Evolutionary conservation across 2,888 invertebrate species (phyloP).

Genomic region (Pyrrhia umbra): DNA sequence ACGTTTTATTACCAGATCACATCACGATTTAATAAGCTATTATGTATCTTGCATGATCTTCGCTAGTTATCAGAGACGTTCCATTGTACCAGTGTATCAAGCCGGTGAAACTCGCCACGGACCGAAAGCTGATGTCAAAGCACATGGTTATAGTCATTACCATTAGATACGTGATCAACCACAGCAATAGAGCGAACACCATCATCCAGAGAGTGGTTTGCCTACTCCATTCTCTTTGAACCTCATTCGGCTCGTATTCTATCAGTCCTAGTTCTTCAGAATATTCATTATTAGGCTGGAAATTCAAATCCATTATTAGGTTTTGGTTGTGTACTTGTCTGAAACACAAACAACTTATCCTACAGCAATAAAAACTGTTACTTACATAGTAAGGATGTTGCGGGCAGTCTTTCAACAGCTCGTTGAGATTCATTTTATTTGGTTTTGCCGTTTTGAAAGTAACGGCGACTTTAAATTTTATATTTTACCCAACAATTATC

Average conservation of each 20-base stretch:
- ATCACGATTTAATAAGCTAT: conserved; percentile 31
- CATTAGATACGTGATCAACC: conserved; percentile 70
- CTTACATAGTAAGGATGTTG: conserved; percentile 51
- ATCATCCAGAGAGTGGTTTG: conserved; percentile 71
- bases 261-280: conserved; percentile 54
- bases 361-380: neutral
- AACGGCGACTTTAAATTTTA: conserved; percentile 14
- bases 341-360: too few relatives aligned
- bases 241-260: conserved; percentile 34
- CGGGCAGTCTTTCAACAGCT: conserved; percentile 33
- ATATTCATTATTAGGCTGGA: conserved; percentile 50
- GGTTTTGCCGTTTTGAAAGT: conserved; percentile 7
- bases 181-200: conserved; percentile 68
- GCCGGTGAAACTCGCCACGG: conserved; percentile 44
- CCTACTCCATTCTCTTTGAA: conserved; percentile 55
- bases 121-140: conserved; percentile 62
- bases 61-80: conserved; percentile 47
- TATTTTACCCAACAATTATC: conserved; percentile 8
- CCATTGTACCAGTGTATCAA: conserved; percentile 49
- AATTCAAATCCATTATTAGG: conserved; percentile 1
- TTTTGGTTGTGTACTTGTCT: too few relatives aligned
- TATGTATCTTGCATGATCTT: conserved; percentile 38
- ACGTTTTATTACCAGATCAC: conserved; percentile 9
- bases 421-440: conserved; percentile 38
- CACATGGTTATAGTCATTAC: conserved; percentile 64